Conservation (phyloP, 2,797 vertebrate genomes). For the Paramormyrops hopkinsi region DNA sequence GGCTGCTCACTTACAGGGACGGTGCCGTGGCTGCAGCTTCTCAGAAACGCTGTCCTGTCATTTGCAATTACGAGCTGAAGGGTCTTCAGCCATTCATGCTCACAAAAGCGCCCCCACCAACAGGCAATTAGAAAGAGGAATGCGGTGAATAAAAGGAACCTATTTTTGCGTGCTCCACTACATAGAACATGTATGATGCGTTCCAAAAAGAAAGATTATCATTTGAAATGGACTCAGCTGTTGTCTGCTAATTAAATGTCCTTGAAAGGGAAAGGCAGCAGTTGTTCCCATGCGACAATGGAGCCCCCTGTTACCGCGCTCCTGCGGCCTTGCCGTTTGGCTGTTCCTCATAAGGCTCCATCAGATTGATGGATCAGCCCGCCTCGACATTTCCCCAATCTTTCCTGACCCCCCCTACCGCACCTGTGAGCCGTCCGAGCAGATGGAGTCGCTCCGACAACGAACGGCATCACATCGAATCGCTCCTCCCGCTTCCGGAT, state of each 20-base stretch:
- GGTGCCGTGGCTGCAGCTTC: slow-evolving; percentile 9
- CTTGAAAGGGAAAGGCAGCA: slow-evolving; percentile 62
- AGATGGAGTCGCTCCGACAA: neutral
- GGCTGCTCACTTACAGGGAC: neutral
- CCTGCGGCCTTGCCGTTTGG: slow-evolving; percentile 63
- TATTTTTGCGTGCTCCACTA: slow-evolving; percentile 52
- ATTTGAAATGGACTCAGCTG: slow-evolving; percentile 76
- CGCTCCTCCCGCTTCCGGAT: neutral
- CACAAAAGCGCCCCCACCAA: slow-evolving; percentile 56
- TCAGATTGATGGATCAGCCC: slow-evolving; percentile 47
- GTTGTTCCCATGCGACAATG: slow-evolving; percentile 63
- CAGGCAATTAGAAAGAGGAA: slow-evolving; percentile 51
- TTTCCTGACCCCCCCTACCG: neutral
- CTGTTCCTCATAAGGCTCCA: slow-evolving; percentile 48
- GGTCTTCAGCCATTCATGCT: slow-evolving; percentile 42
- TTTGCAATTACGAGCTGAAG: slow-evolving; percentile 52
- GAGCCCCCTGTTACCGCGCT: slow-evolving; percentile 58
- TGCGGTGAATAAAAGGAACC: slow-evolving; percentile 49
- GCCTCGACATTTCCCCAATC: slow-evolving; percentile 39
- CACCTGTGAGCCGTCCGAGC: neutral
- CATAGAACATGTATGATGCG: slow-evolving; percentile 55
- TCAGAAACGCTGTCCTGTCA: slow-evolving; percentile 36
- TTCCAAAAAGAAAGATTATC: slow-evolving; percentile 61
- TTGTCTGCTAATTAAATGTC: slow-evolving; percentile 77
- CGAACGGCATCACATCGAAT: neutral